Evolutionary conservation across 2,797 vertebrate species (phyloP), one percentile per base, ranked within the genome.

Genomic region (Paedocypris micromegethes): DNA sequence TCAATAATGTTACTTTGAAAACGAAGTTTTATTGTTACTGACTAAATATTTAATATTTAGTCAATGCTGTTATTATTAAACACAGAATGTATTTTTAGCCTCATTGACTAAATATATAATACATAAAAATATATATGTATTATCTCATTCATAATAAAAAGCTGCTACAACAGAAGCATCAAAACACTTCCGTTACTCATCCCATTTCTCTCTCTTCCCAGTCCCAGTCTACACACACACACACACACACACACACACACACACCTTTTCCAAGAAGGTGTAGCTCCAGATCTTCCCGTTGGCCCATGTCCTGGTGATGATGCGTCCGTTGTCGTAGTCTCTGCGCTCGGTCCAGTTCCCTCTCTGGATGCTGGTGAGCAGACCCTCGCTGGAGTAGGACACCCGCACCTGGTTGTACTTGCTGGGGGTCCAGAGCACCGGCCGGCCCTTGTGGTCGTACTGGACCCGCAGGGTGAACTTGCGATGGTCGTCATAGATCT

Each of bases 271-370:
- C 75, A 95, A 86, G 43, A 96, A 98, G 0, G 94, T 97, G 88
- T 98, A 99, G 85, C 92, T 98, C 96, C 97, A 99, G 85, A 97
- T 98, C 89, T 97, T 98, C 39, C 97, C 97, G 66, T 97, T 97
- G 72, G 95, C 91, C 95, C 95, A 98, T 5, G 93, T 94, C 80
- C 94, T 89, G 77, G 94, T 96, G 75, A 96, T 81, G 52, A 98
- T 92, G 81, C 92, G 91, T 66, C 95, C 93, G 4, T 90, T 93
- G 68, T 99, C 96, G 47, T 99, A 98, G 74, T 99, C 95, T 83
- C 95, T 90, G 78, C 92, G 92, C 80, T 99, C 95, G 4, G 92
- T 93, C 96, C 95, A 98, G 0, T 93, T 92, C 44, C 96, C 97
- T n/a, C 96, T 90, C 83, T 97, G 93, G 80, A 98, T 97, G 75